Conservation (phyloP, 2,797 vertebrate species). For the Onychomys arenicola region DNA sequence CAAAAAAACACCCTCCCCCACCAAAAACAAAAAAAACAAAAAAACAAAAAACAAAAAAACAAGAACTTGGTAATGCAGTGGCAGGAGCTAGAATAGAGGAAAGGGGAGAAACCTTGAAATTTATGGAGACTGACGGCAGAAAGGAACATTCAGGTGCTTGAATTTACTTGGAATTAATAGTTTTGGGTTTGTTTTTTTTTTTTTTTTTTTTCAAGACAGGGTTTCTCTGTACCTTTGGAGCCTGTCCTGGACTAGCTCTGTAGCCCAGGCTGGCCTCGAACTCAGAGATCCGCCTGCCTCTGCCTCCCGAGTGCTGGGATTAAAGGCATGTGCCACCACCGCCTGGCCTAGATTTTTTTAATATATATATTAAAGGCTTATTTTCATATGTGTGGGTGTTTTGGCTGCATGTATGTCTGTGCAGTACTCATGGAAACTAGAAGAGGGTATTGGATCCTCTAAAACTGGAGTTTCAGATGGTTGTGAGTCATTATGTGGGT, state of each 20-base stretch:
- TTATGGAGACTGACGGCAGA: constrained; percentile 44
- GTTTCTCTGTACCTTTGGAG: no score
- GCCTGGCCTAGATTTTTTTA: not conserved
- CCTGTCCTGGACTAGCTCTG: no score
- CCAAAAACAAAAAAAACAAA: no score
- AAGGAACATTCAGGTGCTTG: constrained; percentile 35
- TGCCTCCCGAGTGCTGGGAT: no score
- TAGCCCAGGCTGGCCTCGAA: no score
- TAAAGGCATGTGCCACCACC: no score
- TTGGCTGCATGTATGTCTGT: not conserved
- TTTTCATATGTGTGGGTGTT: not conserved
- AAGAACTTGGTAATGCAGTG: not conserved
- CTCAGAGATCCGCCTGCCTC: no score
- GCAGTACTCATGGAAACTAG: not conserved
- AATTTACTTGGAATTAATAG: constrained; percentile 57
- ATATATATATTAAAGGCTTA: not conserved
- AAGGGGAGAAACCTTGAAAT: not conserved
- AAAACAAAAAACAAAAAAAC: not conserved
- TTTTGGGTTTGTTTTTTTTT: no score
- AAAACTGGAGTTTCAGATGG: not conserved
- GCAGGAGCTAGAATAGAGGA: not conserved
- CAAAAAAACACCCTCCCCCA: not conserved
- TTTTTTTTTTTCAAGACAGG: no score
- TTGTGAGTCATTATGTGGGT: not conserved
- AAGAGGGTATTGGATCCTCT: not conserved